Base-by-base conservation (phyloP, 2,113 vertebrate species). In the Herpetotheres cachinnans region DNA sequence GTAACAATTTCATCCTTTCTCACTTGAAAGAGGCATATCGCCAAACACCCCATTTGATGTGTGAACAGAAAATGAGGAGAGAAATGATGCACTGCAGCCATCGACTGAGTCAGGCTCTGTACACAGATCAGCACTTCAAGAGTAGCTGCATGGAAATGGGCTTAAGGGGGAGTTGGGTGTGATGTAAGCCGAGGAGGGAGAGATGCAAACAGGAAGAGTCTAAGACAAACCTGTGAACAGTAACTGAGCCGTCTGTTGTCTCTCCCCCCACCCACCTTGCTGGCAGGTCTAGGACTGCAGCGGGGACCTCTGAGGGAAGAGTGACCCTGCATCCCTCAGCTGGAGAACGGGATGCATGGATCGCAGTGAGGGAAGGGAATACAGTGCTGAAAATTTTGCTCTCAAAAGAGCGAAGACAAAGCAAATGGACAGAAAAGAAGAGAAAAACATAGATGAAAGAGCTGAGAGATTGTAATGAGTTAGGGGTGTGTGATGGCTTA, bases 1-100 rank as follows among this genome's bases (percentile, higher is more conserved):
- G 54, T 89, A 89, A 63, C 83, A 81, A 79, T 95, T 92, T 76
- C 77, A 69, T 95, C n/a, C 69, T 92, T 92, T 95, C 90, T 76
- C 85, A 82, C 91, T 95, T 56, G 77, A 81, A 94, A 82, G 86
- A 92, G 89, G 73, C 92, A 8, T 56, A 36, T 42, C 0, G 10
- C 94, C 95, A 89, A 95, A 79, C 73, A 59, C 40, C n/a, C 73
- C 1, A 0, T 61, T 72, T 84, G 91, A 87, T 69, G 44, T 52
- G 80, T 72, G 96, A 93, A 70, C 47, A 70, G 80, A 85, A 89
- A 90, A 88, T 5, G 40, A 94, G 79, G 71, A 82, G 61, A 69
- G 42, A 87, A 86, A 29, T 3, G 42, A 55, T 63, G 65, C 9
- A 7, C 54, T 76, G 20, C 74, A 79, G 30, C 61, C 66, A 22